Evolutionary conservation across 2,888 invertebrate species (phyloP).

Genomic region (Machimus rusticus): DNA sequence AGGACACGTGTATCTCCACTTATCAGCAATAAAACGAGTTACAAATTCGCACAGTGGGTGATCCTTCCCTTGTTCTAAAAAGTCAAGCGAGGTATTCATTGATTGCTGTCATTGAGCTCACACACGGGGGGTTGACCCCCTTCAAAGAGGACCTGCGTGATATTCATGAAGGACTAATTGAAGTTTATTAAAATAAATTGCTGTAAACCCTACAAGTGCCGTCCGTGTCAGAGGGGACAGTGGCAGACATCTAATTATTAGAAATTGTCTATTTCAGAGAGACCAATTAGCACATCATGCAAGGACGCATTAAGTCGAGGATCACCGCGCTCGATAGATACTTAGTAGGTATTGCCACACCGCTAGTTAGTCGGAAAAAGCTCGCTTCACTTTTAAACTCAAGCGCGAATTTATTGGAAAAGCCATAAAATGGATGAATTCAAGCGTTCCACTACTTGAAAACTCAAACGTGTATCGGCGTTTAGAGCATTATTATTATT

Average conservation of each 20-base stretch:
- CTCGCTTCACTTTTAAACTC: background rate
- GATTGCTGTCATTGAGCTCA: slow-evolving; percentile 31
- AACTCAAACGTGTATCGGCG: background rate
- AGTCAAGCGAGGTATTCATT: slow-evolving; percentile 25
- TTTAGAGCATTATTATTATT: background rate
- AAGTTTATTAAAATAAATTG: slow-evolving; percentile 41
- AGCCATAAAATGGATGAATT: background rate
- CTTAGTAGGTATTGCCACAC: background rate
- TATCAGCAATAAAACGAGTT: slow-evolving; percentile 16
- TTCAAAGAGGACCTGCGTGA: slow-evolving; percentile 21
- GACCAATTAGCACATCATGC: slow-evolving; percentile 24
- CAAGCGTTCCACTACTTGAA: background rate
- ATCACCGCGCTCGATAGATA: background rate
- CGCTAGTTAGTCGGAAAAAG: background rate
- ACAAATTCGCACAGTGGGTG: slow-evolving; percentile 18
- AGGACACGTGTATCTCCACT: slow-evolving; percentile 18
- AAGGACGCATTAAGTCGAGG: slow-evolving; percentile 8
- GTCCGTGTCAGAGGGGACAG: slow-evolving; percentile 1
- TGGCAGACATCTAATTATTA: slow-evolving; percentile 26
- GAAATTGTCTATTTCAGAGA: slow-evolving; percentile 24
- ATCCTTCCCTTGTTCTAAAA: background rate
- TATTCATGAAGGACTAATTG: slow-evolving; percentile 38
- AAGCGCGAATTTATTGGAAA: background rate
- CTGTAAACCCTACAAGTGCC: slow-evolving; percentile 23
- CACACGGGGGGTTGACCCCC: slow-evolving; percentile 10